Conservation (phyloP, 1,140 invertebrate species). For the Rhyzopertha dominica region DNA sequence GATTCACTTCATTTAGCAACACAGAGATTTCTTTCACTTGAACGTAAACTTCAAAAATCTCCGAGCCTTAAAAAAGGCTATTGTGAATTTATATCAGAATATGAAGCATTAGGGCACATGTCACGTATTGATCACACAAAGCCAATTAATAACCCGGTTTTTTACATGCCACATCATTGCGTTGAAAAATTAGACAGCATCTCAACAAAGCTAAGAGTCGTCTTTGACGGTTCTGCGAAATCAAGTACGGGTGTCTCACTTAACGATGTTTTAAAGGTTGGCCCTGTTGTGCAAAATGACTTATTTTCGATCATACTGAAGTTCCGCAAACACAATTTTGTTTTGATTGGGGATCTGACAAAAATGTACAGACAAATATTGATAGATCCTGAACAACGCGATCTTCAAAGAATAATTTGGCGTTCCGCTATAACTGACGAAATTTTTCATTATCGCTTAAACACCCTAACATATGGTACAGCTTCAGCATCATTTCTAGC, state of each 20-base stretch:
- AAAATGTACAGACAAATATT: conserved; percentile 45
- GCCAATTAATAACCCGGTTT: too few relatives aligned
- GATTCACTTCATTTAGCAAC: too few relatives aligned
- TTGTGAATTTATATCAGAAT: too few relatives aligned
- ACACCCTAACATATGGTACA: conserved; percentile 40
- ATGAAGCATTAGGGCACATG: too few relatives aligned
- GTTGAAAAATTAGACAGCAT: too few relatives aligned
- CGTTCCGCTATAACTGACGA: conserved; percentile 19
- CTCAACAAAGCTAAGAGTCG: too few relatives aligned
- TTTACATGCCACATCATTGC: too few relatives aligned
- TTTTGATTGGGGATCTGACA: conserved; percentile 40
- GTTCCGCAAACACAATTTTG: conserved; percentile 34
- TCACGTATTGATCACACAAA: too few relatives aligned
- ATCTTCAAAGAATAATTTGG: conserved; percentile 43
- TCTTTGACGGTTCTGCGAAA: too few relatives aligned
- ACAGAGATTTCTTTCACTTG: too few relatives aligned
- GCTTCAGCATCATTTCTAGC: conserved; percentile 39
- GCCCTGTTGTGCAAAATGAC: conserved; percentile 35
- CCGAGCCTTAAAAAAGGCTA: too few relatives aligned
- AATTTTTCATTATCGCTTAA: conserved; percentile 26
- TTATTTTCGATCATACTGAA: conserved; percentile 33
- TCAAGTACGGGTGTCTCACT: conserved; percentile 23
- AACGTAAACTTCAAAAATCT: too few relatives aligned
- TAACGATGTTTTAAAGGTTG: conserved; percentile 30
- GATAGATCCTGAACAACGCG: conserved; percentile 30